Conservation (phyloP, 23 tunicate species). For the Clavelina lepadiformis region DNA sequence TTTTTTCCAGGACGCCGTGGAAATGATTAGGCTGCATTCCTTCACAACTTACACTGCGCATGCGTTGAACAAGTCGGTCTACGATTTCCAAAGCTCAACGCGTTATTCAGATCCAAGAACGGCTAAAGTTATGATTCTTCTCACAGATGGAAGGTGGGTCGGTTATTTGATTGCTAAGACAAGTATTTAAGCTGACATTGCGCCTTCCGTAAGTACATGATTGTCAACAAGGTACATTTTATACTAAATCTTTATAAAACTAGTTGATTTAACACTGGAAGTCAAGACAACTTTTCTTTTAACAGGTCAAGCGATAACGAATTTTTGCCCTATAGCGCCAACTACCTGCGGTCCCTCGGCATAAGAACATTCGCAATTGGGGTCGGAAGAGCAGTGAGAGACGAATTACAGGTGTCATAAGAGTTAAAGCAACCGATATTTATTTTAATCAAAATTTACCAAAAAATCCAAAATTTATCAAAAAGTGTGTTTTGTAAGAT, state of each 20-base stretch:
- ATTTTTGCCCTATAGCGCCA: conserved; percentile 19
- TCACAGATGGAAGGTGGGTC: conserved; percentile 83
- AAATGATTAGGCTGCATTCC: conserved; percentile 12
- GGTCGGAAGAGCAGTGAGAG: conserved; percentile 37
- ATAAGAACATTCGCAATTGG: conserved; percentile 66
- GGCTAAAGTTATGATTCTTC: conserved; percentile 47
- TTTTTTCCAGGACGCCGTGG: conserved; percentile 48
- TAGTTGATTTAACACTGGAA: no score
- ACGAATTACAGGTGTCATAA: conserved; percentile 62
- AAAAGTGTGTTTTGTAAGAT: no score
- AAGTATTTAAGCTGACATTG: no score
- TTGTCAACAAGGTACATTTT: no score
- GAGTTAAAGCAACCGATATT: no score
- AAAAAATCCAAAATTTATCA: no score
- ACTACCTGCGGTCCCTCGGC: conserved; percentile 51
- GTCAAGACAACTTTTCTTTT: no score
- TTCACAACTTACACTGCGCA: conserved; percentile 73
- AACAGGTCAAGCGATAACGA: conserved; percentile 53
- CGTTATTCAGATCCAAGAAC: conserved; percentile 17
- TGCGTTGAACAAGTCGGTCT: conserved; percentile 66
- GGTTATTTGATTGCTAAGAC: no score
- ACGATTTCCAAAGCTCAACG: conserved; percentile 47
- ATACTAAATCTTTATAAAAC: no score
- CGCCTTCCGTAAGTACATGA: no score
- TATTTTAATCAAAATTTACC: no score